Percentiles rank a stretch among this genome's conserved stretches.
Evolutionary conservation across 2,113 vertebrate species (phyloP).

Genomic region (Panthera uncia): DNA sequence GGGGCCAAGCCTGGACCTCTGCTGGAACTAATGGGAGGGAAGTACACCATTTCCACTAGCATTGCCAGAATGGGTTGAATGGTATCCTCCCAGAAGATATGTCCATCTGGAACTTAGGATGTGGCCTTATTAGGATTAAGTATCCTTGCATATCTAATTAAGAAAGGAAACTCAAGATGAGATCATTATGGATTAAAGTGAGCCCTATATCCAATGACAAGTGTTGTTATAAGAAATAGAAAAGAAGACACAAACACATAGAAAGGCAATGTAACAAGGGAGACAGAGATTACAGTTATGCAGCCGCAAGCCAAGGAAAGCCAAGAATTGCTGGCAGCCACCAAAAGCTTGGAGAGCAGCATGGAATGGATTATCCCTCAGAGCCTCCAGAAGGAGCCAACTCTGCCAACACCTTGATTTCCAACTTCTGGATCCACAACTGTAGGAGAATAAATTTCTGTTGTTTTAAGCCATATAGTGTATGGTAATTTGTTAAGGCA

Average conservation of each 20-base stretch:
- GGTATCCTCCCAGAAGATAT: neutral
- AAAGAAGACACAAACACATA: neutral
- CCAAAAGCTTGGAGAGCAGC: neutral
- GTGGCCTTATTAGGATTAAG: neutral
- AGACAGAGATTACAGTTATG: neutral
- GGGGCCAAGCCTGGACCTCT: neutral
- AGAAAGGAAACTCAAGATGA: neutral
- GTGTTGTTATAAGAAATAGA: neutral
- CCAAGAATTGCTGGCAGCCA: neutral
- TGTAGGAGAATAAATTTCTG: neutral
- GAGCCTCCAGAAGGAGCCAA: neutral
- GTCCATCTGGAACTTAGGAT: neutral
- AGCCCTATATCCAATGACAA: neutral
- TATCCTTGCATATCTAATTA: neutral
- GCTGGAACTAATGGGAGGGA: neutral
- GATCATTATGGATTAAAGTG: neutral
- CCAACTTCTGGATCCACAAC: neutral
- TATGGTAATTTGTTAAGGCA: neutral
- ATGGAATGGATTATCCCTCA: neutral
- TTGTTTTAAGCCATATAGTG: neutral
- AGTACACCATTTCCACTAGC: neutral
- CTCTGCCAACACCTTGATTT: slow-evolving; percentile 26
- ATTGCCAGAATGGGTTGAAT: neutral
- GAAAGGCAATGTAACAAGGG: neutral
- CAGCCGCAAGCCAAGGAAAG: neutral